phyloP scores from a whole-genome alignment of 2,888 invertebrate species.

The Drosophila bunnanda region DNA sequence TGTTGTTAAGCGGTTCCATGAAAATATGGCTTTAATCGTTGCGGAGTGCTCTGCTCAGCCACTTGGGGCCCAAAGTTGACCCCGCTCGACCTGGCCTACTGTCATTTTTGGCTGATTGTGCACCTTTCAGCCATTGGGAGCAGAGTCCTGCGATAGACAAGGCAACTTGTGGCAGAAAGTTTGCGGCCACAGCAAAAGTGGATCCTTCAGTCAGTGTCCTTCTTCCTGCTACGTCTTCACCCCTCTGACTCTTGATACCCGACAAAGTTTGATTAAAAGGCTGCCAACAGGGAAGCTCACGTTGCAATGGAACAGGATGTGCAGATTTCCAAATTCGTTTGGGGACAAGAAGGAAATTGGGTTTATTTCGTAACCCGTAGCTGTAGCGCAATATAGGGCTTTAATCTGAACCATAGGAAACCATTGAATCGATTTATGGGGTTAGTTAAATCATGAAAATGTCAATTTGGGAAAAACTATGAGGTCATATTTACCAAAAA shows the following conservation, averaged over 20 bases:
- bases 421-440: background rate
- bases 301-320: constrained; percentile 22
- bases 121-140: constrained; percentile 8
- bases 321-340: constrained; percentile 20
- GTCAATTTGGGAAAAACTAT: background rate
- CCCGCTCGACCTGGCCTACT: constrained; percentile 7
- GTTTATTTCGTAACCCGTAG: constrained; percentile 8
- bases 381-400: background rate
- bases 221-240: background rate
- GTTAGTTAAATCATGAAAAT: background rate
- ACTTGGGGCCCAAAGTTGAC: constrained; percentile 10
- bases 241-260: constrained; percentile 3
- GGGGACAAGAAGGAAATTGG: constrained; percentile 19
- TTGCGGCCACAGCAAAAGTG: constrained; percentile 29
- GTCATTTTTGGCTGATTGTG: constrained; percentile 31
- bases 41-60: background rate
- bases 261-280: constrained; percentile 50
- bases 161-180: constrained; percentile 30
- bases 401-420: background rate
- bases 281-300: constrained; percentile 7
- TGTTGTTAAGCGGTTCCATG: constrained; percentile 26
- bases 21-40: constrained; percentile 33
- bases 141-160: background rate
- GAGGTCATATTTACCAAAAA: background rate
- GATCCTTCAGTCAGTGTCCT: constrained; percentile 10